phyloP scores from a whole-genome alignment of 1,140 invertebrate genomes.

The Brachionus paranguensis region DNA sequence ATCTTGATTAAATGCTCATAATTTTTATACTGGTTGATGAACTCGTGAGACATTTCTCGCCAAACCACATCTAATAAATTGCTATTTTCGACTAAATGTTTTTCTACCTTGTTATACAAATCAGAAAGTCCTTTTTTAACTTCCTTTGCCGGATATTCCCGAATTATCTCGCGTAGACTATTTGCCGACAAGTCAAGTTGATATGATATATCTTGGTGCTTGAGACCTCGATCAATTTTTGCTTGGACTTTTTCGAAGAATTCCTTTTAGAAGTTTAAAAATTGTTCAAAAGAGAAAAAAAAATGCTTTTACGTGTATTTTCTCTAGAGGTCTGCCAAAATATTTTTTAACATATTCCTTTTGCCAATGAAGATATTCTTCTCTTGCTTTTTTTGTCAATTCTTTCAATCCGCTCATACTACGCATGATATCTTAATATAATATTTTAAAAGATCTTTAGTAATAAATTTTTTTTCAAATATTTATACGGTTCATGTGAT shows the following conservation, averaged over 20 bases:
- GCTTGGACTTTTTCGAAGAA: slow-evolving; percentile 91
- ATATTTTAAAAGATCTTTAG: not conserved
- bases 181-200: slow-evolving; percentile 94
- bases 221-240: slow-evolving; percentile 82
- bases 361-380: not conserved
- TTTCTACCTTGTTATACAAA: slow-evolving; percentile 92
- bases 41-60: slow-evolving; percentile 98
- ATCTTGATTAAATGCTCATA: slow-evolving; percentile 85
- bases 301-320: slow-evolving; percentile 25
- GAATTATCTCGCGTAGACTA: slow-evolving; percentile 87
- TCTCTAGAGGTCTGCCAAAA: slow-evolving; percentile 37
- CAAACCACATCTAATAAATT: slow-evolving; percentile 81
- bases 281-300: not conserved
- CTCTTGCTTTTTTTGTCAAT: not conserved
- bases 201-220: slow-evolving; percentile 93
- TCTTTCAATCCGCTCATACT: slow-evolving; percentile 21
- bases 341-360: slow-evolving; percentile 22
- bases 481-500: slow-evolving; percentile 70
- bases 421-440: slow-evolving; percentile 17
- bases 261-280: slow-evolving; percentile 58
- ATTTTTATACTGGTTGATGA: slow-evolving; percentile 89
- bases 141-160: slow-evolving; percentile 87
- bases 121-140: slow-evolving; percentile 84
- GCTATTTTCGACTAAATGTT: slow-evolving; percentile 89
- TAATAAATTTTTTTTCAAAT: not conserved